A percentile compares a stretch with the other conserved stretches of the same genome.
These are phyloP conservation scores for Pycnomerus fuliginosus DNA, from an alignment of 2,888 invertebrate species.

Conservation along the genomic window DNA sequence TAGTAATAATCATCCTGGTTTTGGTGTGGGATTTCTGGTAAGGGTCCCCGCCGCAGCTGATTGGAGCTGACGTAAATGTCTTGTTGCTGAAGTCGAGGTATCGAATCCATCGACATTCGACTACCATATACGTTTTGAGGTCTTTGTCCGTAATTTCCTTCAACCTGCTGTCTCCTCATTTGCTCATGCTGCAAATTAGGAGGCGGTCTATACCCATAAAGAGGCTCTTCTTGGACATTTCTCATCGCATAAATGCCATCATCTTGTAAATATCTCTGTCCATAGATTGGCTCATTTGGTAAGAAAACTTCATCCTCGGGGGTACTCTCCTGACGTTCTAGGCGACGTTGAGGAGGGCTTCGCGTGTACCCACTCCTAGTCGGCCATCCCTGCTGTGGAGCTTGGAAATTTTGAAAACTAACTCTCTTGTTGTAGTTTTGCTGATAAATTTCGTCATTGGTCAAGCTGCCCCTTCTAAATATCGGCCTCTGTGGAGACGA, in stretches of 20 bases:
- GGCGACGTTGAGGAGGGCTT: constrained; percentile 48
- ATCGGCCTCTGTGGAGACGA: constrained; percentile 49
- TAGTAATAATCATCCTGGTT: too few relatives aligned
- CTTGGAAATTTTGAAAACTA: constrained; percentile 52
- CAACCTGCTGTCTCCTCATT: neutral
- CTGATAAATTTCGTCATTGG: constrained; percentile 38
- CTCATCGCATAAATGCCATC: neutral
- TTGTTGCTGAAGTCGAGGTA: constrained; percentile 9
- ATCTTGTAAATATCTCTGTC: constrained; percentile 1
- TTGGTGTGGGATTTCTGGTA: too few relatives aligned
- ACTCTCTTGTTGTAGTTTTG: constrained; percentile 55
- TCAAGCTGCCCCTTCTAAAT: constrained; percentile 57
- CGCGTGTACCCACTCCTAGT: constrained; percentile 53
- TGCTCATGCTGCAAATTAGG: neutral
- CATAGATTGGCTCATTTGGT: constrained; percentile 10
- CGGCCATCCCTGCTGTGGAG: constrained; percentile 49
- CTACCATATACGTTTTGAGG: constrained; percentile 18
- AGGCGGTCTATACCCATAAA: constrained; percentile 28
- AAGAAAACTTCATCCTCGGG: constrained; percentile 48
- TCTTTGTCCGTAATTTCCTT: neutral
- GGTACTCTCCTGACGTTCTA: constrained; percentile 32
- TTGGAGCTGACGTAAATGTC: constrained; percentile 11
- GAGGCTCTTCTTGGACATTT: constrained; percentile 25
- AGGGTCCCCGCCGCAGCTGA: constrained; percentile 3
- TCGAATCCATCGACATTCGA: constrained; percentile 15